Percentiles rank a stretch among this genome's conserved stretches.
These are phyloP conservation scores for Chlorops oryzae DNA, from an alignment of 1,140 invertebrate species.

Conservation along the genomic window DNA sequence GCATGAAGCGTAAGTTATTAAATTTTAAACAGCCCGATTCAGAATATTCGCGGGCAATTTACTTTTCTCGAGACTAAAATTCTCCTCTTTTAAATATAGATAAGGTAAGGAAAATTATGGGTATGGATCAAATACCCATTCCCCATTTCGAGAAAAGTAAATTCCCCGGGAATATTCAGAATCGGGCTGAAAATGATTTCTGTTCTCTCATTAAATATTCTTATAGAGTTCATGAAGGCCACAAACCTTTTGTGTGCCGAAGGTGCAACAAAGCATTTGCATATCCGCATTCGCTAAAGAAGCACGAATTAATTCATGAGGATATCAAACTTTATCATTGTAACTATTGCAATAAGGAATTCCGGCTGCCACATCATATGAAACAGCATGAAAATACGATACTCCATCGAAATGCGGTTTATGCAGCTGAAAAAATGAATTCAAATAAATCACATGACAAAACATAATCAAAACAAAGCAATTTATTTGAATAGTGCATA, in stretches of 20 bases:
- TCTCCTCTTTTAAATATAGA: no score
- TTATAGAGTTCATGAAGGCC: constrained; percentile 35
- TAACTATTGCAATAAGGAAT: constrained; percentile 40
- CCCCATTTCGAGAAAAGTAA: no score
- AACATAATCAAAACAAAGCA: background rate
- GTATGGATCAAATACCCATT: no score
- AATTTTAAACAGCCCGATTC: background rate
- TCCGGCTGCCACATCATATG: constrained; percentile 42
- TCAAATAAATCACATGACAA: background rate
- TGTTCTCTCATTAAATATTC: background rate
- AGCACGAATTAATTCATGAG: constrained; percentile 39
- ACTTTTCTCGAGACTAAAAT: no score
- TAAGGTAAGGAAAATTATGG: no score
- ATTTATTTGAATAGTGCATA: background rate
- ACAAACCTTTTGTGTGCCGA: constrained; percentile 41
- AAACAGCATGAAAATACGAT: constrained; percentile 42
- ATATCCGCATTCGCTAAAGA: constrained; percentile 37
- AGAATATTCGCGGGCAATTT: no score
- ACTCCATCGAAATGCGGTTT: constrained; percentile 38
- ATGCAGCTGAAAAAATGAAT: constrained; percentile 26
- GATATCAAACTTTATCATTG: constrained; percentile 40
- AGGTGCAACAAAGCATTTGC: constrained; percentile 40
- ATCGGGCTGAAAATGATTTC: no score
- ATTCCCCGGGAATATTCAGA: no score
- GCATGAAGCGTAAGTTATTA: constrained; percentile 33